These are phyloP conservation scores for Stomatorhinus walkeri DNA, from an alignment of 2,797 vertebrate genomes.

Conservation along the genomic window DNA sequence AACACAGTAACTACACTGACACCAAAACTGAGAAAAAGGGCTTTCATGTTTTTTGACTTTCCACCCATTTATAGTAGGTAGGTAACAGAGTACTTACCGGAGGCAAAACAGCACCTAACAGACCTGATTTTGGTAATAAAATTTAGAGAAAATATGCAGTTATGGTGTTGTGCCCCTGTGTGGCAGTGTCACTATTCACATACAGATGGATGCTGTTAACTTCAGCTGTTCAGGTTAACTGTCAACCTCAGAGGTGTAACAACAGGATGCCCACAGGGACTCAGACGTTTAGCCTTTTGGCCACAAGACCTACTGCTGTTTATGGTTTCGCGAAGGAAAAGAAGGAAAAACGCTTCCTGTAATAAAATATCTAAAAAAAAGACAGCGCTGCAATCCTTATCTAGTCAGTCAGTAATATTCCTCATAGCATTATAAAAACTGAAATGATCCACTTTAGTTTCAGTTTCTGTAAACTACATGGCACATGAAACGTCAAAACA, in stretches of 20 bases:
- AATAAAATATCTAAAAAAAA: not conserved
- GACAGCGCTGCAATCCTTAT: not conserved
- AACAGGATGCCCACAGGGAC: not conserved
- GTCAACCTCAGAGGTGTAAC: not conserved
- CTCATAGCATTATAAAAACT: not conserved
- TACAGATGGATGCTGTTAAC: constrained; percentile 3
- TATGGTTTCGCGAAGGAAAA: not conserved
- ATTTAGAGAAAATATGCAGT: not conserved
- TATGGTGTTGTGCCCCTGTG: not conserved
- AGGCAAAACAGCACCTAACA: not conserved
- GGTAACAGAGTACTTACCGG: not conserved
- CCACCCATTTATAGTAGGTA: not conserved
- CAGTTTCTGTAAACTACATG: not conserved
- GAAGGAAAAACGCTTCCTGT: not conserved
- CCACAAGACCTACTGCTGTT: not conserved
- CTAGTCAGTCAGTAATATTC: not conserved
- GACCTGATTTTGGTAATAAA: not conserved
- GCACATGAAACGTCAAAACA: not conserved
- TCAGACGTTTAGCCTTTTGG: not conserved
- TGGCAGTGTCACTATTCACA: not conserved
- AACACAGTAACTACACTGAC: not conserved
- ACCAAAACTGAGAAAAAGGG: not conserved
- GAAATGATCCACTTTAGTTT: not conserved
- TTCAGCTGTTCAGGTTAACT: not conserved
- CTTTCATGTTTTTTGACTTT: not conserved